These are phyloP conservation scores for Ametastegia equiseti DNA, from an alignment of 2,888 invertebrate genomes.

Conservation along the genomic window DNA sequence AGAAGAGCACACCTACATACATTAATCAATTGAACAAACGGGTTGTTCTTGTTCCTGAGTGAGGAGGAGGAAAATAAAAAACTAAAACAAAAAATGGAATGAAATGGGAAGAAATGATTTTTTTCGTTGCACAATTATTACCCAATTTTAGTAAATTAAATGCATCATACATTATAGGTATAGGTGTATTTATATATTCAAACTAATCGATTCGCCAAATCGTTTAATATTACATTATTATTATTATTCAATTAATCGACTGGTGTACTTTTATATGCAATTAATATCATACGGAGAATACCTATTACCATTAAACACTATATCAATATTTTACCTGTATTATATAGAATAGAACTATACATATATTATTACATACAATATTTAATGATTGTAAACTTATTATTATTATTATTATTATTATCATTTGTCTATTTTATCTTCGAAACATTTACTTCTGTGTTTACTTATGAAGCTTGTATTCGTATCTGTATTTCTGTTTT, in stretches of 20 bases:
- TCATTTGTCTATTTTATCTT: slow-evolving; percentile 43
- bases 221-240: not conserved
- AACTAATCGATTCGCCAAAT: not conserved
- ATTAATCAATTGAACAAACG: no score
- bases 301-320: slow-evolving; percentile 53
- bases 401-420: no score
- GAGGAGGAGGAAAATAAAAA: no score
- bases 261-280: slow-evolving; percentile 57
- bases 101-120: not conserved
- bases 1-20: not conserved
- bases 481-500: slow-evolving; percentile 24
- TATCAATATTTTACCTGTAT: slow-evolving; percentile 54
- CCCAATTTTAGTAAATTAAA: not conserved
- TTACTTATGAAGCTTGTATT: not conserved
- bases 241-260: slow-evolving; percentile 39
- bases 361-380: slow-evolving; percentile 47
- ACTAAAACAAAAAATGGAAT: no score
- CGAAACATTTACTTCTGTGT: slow-evolving; percentile 29
- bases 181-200: not conserved
- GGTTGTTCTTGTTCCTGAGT: not conserved
- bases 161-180: no score
- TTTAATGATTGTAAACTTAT: slow-evolving; percentile 48
- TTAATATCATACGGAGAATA: slow-evolving; percentile 43
- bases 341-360: slow-evolving; percentile 52
- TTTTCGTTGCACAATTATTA: slow-evolving; percentile 21